Base-by-base conservation (phyloP, 2,113 vertebrate genomes). In the Nansenia antarctica region DNA sequence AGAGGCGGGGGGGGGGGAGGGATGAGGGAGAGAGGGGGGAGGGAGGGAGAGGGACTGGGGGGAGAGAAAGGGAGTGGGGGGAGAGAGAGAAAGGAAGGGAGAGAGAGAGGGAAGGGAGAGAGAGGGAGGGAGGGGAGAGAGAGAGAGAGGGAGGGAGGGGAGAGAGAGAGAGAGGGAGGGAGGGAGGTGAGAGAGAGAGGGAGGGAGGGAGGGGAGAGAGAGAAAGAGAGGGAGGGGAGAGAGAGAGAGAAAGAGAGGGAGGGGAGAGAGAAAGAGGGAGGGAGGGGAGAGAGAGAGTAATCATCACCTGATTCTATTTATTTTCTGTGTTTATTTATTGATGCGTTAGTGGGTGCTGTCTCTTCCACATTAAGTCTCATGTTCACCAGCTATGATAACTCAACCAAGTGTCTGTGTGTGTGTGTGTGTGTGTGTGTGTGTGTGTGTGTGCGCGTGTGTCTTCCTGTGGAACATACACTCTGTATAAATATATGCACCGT, bases 321-420 rank as follows among this genome's bases (percentile, higher is more conserved):
- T 26, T 11, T 63, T 37, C 47, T 66, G 27, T 39, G 55, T 24
- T 54, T 59, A 53, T 59, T 53, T 37, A 66, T 47, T 57, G 53
- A 67, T n/a, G n/a, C n/a, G n/a, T n/a, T n/a, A n/a, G n/a, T n/a
- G n/a, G n/a, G n/a, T n/a, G n/a, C n/a, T n/a, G n/a, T n/a, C n/a
- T n/a, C n/a, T n/a, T n/a, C n/a, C n/a, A n/a, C n/a, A n/a, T n/a
- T n/a, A n/a, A n/a, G n/a, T n/a, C n/a, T n/a, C n/a, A n/a, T n/a
- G n/a, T n/a, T n/a, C n/a, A n/a, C n/a, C n/a, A n/a, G n/a, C n/a
- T n/a, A n/a, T n/a, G n/a, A n/a, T n/a, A n/a, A n/a, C n/a, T n/a
- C n/a, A n/a, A n/a, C n/a, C n/a, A n/a, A n/a, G n/a, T n/a, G n/a
- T n/a, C n/a, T n/a, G n/a, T n/a, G n/a, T n/a, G n/a, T n/a, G n/a